Percentiles rank a stretch among this genome's conserved stretches.
Conservation (phyloP, 2,797 vertebrate species). For the Lutjanus argentimaculatus region DNA sequence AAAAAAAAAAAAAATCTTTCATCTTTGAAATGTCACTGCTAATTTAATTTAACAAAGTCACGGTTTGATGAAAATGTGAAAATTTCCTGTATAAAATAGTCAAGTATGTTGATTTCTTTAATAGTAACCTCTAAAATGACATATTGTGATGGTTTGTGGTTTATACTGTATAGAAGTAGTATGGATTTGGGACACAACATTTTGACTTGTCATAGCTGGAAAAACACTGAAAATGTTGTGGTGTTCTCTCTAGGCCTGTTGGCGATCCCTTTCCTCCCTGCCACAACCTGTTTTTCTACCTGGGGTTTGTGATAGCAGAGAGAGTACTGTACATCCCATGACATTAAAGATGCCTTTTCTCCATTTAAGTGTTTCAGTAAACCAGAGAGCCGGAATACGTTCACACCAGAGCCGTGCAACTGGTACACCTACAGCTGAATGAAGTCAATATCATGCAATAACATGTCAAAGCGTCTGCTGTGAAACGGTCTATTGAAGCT, state of each 20-base stretch:
- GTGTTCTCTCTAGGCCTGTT: constrained; percentile 94
- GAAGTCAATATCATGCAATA: neutral
- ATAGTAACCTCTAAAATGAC: no score
- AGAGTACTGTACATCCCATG: constrained; percentile 94
- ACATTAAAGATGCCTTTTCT: neutral
- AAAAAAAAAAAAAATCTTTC: neutral
- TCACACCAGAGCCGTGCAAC: neutral
- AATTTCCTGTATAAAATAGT: neutral
- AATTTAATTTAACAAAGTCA: neutral
- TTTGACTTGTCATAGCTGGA: neutral
- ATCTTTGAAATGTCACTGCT: neutral
- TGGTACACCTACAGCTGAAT: neutral
- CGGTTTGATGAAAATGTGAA: no score
- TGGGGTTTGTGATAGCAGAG: constrained; percentile 99
- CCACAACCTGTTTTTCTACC: constrained; percentile 98
- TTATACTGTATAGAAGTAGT: no score
- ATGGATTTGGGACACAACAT: no score
- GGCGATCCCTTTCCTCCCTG: constrained; percentile 95
- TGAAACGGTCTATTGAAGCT: neutral
- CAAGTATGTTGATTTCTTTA: no score
- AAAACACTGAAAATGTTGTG: constrained; percentile 90
- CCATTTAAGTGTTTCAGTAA: no score
- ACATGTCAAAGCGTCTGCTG: neutral
- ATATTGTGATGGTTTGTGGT: no score
- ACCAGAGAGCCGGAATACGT: neutral